Evolutionary conservation across 2,113 vertebrate genomes (phyloP).

Genomic region (Merops nubicus): DNA sequence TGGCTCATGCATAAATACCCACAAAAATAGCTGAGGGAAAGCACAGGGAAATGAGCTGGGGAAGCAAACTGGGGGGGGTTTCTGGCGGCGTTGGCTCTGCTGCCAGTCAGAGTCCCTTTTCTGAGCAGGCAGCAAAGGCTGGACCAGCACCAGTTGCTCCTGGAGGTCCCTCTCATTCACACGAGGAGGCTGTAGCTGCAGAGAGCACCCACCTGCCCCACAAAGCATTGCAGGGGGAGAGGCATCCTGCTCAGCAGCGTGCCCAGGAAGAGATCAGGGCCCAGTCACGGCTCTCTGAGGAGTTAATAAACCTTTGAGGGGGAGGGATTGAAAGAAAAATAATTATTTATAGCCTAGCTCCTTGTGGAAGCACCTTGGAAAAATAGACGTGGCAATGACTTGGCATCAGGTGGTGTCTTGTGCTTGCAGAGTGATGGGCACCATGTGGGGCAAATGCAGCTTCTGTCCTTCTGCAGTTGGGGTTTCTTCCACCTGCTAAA

Average conservation of each 20-base stretch:
- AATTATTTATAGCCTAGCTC: neutral
- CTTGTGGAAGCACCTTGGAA: neutral
- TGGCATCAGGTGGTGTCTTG: neutral
- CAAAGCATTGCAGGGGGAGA: neutral
- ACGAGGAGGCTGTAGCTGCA: neutral
- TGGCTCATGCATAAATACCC: neutral
- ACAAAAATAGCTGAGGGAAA: neutral
- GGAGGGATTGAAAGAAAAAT: too few species aligned
- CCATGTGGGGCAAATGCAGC: accelerated
- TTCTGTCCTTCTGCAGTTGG: accelerated
- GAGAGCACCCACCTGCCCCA: neutral
- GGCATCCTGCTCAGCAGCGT: neutral
- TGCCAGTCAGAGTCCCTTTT: neutral
- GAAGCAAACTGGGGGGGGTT: neutral
- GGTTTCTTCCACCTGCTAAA: neutral
- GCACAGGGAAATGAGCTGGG: neutral
- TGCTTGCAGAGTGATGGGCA: neutral
- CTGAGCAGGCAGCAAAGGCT: neutral
- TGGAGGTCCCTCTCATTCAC: neutral
- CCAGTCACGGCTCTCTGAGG: too few species aligned
- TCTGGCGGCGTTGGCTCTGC: neutral
- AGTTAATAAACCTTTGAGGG: too few species aligned
- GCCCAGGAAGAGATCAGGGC: neutral
- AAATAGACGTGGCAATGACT: neutral
- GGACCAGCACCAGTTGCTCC: neutral